Percentiles rank a stretch among this genome's conserved stretches.
These are phyloP conservation scores for Dugesia japonica DNA, from an alignment of 2,888 invertebrate species.

Conservation along the genomic window DNA sequence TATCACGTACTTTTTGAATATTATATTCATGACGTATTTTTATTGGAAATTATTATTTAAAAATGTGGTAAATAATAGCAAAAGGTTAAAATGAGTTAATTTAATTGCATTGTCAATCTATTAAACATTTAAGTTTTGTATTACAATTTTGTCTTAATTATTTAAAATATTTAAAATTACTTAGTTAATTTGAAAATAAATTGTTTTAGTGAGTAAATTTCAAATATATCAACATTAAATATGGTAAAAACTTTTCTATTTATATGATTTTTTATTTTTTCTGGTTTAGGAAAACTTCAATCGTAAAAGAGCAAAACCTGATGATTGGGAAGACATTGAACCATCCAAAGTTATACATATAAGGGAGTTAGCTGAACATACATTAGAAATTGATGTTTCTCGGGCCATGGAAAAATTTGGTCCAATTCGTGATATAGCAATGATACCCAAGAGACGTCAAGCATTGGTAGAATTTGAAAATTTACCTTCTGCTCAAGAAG, in stretches of 20 bases:
- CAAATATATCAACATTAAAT: not conserved
- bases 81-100: too few relatives aligned
- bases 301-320: constrained; percentile 17
- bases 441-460: constrained; percentile 44
- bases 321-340: constrained; percentile 30
- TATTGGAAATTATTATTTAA: too few relatives aligned
- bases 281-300: not conserved
- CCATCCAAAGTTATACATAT: constrained; percentile 51
- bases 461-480: constrained; percentile 46
- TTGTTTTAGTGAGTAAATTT: not conserved
- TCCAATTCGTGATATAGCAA: constrained; percentile 41
- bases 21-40: too few relatives aligned
- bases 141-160: too few relatives aligned
- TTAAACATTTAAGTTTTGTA: too few relatives aligned
- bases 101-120: too few relatives aligned
- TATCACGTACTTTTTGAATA: too few relatives aligned
- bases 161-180: too few relatives aligned
- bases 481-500: constrained; percentile 17
- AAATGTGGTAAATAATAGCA: too few relatives aligned
- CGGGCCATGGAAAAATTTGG: constrained; percentile 50
- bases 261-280: not conserved
- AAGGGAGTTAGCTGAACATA: constrained; percentile 46
- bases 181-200: too few relatives aligned
- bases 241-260: not conserved
- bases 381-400: constrained; percentile 49